Base-by-base conservation (phyloP, 2,113 vertebrate genomes). In the Formicarius rufipectus region DNA sequence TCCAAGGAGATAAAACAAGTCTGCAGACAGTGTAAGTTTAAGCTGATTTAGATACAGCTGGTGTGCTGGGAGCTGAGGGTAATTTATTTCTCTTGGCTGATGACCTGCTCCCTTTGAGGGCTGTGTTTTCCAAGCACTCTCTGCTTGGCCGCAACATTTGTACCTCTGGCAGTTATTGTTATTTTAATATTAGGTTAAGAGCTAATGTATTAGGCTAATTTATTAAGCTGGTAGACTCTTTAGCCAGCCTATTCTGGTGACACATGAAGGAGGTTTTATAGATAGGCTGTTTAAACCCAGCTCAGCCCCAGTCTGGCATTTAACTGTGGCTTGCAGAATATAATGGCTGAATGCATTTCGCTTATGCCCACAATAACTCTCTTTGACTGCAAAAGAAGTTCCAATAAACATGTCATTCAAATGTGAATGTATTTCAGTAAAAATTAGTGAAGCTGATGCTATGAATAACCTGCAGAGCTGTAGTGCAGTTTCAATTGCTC, bases 31-130 rank as follows among this genome's bases (percentile, higher is more conserved):
- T 0, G 0, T 63, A 12, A 8, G 1, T 89, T 81, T 49, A 56
- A 87, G 86, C 96, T 81, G 90, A 90, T 94, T 93, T 78, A 94
- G 92, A 60, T 76, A 78, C 56, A 89, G 77, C 88, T 82, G 90
- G 93, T 17, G 45, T 84, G 79, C 90, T 92, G 90, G 92, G 90
- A 96, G 83, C 87, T 2, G 74, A 90, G 90, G 88, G 92, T 77
- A 92, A 95, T 95, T 93, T 95, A 94, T 97, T 96, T 95, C 88
- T 93, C 66, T 96, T 96, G 95, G 95, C 96, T 78, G 89, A 75
- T 92, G 86, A 94, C 45, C 86, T 3, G 2, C 53, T 96, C 58
- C 59, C 83, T 94, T 58, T 3, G 0, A 94, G 88, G 66, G 79
- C 83, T 89, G 84, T 6, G 0, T 90, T 93, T 90, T 90, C 95